Base-by-base conservation (phyloP, 1,140 invertebrate species). In the Rhagoletis pomonella region DNA sequence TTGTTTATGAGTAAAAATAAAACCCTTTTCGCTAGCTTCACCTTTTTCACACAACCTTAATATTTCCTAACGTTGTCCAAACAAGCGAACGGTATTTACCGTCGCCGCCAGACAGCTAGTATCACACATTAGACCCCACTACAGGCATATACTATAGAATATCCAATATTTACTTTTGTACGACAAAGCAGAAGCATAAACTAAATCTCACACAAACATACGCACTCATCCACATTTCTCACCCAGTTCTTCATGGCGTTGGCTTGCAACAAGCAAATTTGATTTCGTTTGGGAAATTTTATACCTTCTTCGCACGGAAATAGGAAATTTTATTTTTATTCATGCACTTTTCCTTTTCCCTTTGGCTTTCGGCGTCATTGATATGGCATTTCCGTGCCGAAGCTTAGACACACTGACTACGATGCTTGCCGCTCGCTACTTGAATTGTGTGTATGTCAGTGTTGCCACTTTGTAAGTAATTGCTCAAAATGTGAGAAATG, bases 281-380 rank as follows among this genome's bases (percentile, higher is more conserved):
- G 47, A 55, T 81, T 55, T 81, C 73, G 47, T 81, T 81, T 81
- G 73, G 73, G 73, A 81, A 81, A 81, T 81, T 81, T 55, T 47
- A 81, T 81, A 81, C 73, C 73, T 81, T 55, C 73, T 81, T 55
- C 73, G 47, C 73, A 81, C 50, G 73, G 73, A 81, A 81, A 81
- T 81, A 29, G 73, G 47, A 81, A 81, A 81, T 81, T 81, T 81
- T 81, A 81, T 81, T 81, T 58, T 29, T 47, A 81, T 81, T 81
- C 73, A 81, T 81, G 69, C 69, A 73, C 42, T 81, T 81, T 29
- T 55, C 9, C 44, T 29, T 44, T 58, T 55, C 47, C 47, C 47
- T 55, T 55, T 55, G 73, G 47, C 73, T 81, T 81, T 81, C 73
- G 47, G 4, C 73, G 73, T 58, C 47, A 81, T 81, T 81, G 73